Conservation (phyloP, 2,888 invertebrate species). For the Megastigmus dorsalis region DNA sequence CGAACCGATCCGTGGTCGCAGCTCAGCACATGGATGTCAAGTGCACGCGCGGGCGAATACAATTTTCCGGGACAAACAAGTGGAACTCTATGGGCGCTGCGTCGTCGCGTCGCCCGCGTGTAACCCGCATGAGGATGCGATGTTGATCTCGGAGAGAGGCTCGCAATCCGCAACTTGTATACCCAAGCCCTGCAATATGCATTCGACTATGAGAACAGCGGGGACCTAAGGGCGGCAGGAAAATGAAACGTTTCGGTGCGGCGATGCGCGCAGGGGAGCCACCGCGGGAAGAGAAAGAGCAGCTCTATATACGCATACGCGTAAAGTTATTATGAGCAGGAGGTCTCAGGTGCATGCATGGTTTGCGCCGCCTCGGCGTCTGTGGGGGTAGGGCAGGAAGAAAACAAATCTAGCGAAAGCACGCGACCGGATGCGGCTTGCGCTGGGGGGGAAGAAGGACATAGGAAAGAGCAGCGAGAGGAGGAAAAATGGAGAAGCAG, state of each 20-base stretch:
- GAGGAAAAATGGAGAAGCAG: not conserved
- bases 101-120: too few relatives aligned
- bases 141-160: slow-evolving; percentile 13
- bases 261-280: too few relatives aligned
- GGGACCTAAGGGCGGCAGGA: too few relatives aligned
- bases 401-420: not conserved
- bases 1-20: too few relatives aligned
- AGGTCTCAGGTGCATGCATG: not conserved
- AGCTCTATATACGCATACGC: not conserved
- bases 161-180: slow-evolving; percentile 9
- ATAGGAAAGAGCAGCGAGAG: not conserved
- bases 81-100: not conserved
- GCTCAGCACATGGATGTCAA: too few relatives aligned
- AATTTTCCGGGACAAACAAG: slow-evolving; percentile 35
- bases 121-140: not conserved
- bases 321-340: not conserved
- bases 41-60: not conserved
- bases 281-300: too few relatives aligned
- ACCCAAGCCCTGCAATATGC: slow-evolving; percentile 18
- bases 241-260: not conserved
- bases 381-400: too few relatives aligned
- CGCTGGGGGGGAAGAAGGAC: not conserved
- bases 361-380: not conserved
- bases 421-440: too few relatives aligned
- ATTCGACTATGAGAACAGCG: not conserved